Evolutionary conservation across 2,113 vertebrate genomes (phyloP).

Genomic region (Phycodurus eques): DNA sequence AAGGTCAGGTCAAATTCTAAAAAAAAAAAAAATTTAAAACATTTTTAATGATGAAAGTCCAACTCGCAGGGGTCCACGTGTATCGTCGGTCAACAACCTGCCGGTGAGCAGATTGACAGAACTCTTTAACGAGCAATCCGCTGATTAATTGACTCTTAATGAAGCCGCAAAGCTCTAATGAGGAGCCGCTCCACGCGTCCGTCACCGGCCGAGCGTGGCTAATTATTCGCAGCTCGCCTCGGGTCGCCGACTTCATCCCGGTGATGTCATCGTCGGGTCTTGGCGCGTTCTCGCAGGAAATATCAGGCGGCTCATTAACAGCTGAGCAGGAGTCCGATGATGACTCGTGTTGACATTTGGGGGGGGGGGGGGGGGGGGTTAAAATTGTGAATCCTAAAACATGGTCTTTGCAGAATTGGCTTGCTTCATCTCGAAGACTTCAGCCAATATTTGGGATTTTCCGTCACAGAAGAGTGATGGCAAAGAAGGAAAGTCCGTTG

Average conservation of each 20-base stretch:
- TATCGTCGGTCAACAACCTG: slow-evolving; percentile 1
- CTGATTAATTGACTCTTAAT: slow-evolving; percentile 36
- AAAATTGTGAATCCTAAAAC: background rate
- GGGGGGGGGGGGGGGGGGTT: background rate
- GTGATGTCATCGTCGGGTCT: slow-evolving; percentile 16
- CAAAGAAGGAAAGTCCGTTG: too few relatives aligned
- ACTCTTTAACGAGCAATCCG: slow-evolving; percentile 34
- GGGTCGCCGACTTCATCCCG: slow-evolving; percentile 31
- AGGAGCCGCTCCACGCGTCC: slow-evolving; percentile 26
- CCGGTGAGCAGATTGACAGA: slow-evolving; percentile 12
- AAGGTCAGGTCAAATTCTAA: background rate
- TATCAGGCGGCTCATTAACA: slow-evolving; percentile 50
- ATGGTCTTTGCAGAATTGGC: background rate
- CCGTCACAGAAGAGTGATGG: background rate
- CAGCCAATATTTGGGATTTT: background rate
- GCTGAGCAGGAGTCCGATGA: slow-evolving; percentile 23
- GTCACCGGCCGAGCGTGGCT: slow-evolving; percentile 36
- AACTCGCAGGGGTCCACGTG: background rate
- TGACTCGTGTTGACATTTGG: slow-evolving; percentile 40
- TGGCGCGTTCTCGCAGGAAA: slow-evolving; percentile 28
- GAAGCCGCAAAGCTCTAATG: slow-evolving; percentile 30
- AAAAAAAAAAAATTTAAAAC: background rate
- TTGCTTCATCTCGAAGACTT: background rate
- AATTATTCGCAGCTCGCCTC: slow-evolving; percentile 29
- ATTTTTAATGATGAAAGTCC: background rate